Percentiles rank a stretch among this genome's conserved stretches.
phyloP scores from a whole-genome alignment of 2,113 vertebrate genomes.

The Ramphastos sulfuratus region DNA sequence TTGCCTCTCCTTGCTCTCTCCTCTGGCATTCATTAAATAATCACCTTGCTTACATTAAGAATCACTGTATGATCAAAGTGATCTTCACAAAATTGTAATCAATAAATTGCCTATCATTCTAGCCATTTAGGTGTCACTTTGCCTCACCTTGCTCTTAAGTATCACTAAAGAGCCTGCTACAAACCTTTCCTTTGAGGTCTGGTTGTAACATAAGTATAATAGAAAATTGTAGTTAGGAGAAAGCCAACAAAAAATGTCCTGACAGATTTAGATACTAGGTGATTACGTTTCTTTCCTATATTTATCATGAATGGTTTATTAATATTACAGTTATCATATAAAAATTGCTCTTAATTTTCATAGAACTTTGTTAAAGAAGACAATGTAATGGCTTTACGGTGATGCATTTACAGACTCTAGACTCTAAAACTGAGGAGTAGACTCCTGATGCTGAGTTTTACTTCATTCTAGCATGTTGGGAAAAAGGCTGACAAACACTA shows the following conservation, averaged over 20 bases:
- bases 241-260: not conserved
- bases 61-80: too few relatives aligned
- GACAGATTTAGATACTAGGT: not conserved
- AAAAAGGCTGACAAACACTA: not conserved
- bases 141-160: too few relatives aligned
- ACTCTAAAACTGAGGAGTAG: not conserved
- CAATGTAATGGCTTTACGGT: not conserved
- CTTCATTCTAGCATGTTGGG: not conserved
- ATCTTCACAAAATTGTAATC: too few relatives aligned
- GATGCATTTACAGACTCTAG: not conserved
- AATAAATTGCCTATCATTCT: too few relatives aligned
- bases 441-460: not conserved
- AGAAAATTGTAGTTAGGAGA: not conserved
- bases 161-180: too few relatives aligned
- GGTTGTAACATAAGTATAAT: not conserved
- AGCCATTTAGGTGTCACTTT: too few relatives aligned
- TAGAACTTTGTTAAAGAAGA: not conserved
- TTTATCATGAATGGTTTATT: not conserved
- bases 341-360: not conserved
- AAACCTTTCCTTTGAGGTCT: too few relatives aligned
- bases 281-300: not conserved
- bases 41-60: too few relatives aligned
- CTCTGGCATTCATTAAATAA: too few relatives aligned
- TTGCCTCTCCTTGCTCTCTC: too few relatives aligned
- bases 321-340: not conserved